Evolutionary conservation across 1,140 invertebrate species (phyloP), one percentile per base, ranked within the genome.

Genomic region (Piezodorus guildinii): DNA sequence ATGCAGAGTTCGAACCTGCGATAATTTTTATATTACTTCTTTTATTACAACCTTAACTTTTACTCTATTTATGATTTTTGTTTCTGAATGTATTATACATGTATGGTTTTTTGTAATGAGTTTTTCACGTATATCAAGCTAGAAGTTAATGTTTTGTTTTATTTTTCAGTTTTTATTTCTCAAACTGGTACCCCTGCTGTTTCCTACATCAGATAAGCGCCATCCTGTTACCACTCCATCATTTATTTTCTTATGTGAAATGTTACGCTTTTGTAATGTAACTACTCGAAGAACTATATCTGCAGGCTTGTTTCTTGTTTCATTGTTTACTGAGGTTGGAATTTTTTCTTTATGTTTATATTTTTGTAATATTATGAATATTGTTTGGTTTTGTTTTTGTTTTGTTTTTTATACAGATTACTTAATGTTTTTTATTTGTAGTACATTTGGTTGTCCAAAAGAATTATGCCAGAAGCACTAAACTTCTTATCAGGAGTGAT

Each of bases 201-300:
- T 89, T 74, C 86, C 91, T 16, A 86, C 90, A 1, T 94, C 91
- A 0, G 93, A 96, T 76, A 93, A 90, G 71, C 77, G 83, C 30
- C 92, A 96, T 79, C 83, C 83, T 2, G 79, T 95, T n/a, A 84
- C 85, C 30, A 93, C 90, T 12, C 91, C 91, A 51, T 82, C 84
- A 70, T 77, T 90, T 60, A 76, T 91, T 49, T 91, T 94, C 70
- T 87, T 94, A 76, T 81, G 83, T 43, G 84, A 94, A 73, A 86
- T 94, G 66, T 75, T 96, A 65, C 74, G 77, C 6, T 76, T 76
- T 69, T 79, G 81, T 66, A 77, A 75, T 68, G 79, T 90, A 27
- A 81, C 78, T 67, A 80, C 75, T 44, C 78, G 80, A 14, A 74
- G 76, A 66, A 85, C 91, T 67, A 77, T 94, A 69, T 78, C 87